Percentiles rank a stretch among this genome's conserved stretches.
Evolutionary conservation across 2,113 vertebrate species (phyloP).

Genomic region (Ammospiza nelsoni): DNA sequence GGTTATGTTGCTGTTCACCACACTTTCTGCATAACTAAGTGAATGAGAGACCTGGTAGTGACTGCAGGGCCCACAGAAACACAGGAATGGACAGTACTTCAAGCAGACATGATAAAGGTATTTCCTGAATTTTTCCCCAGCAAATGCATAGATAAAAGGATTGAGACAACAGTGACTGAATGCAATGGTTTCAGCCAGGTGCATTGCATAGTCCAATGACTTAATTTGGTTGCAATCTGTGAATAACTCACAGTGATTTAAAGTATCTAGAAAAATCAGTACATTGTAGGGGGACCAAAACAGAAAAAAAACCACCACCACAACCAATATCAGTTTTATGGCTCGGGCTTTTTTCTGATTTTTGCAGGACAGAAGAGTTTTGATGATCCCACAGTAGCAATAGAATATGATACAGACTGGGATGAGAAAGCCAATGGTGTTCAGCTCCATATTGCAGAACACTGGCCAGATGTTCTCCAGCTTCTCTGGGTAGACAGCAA

Average conservation of each 20-base stretch:
- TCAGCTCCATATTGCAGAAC: conserved; percentile 77
- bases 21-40: conserved; percentile 32
- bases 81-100: conserved; percentile 60
- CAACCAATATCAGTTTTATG: conserved; percentile 82
- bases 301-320: conserved; percentile 83
- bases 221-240: conserved; percentile 44
- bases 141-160: conserved; percentile 90
- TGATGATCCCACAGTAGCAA: conserved; percentile 86
- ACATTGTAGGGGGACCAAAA: conserved; percentile 93
- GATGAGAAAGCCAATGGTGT: conserved; percentile 80
- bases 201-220: conserved; percentile 53
- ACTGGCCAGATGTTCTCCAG: conserved; percentile 78
- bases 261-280: conserved; percentile 81
- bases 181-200: conserved; percentile 79
- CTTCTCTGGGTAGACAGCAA: conserved; percentile 42
- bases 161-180: conserved; percentile 90
- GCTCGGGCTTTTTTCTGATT: conserved; percentile 84
- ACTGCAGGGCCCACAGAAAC: conserved; percentile 17
- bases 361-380: conserved; percentile 81
- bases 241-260: conserved; percentile 67
- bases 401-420: conserved; percentile 83
- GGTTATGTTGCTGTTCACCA: conserved; percentile 53
- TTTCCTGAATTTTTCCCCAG: conserved; percentile 89
- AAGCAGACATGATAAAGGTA: conserved; percentile 68
- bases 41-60: background rate